Evolutionary conservation across 2,113 vertebrate species (phyloP).

Genomic region (Coturnix japonica): DNA sequence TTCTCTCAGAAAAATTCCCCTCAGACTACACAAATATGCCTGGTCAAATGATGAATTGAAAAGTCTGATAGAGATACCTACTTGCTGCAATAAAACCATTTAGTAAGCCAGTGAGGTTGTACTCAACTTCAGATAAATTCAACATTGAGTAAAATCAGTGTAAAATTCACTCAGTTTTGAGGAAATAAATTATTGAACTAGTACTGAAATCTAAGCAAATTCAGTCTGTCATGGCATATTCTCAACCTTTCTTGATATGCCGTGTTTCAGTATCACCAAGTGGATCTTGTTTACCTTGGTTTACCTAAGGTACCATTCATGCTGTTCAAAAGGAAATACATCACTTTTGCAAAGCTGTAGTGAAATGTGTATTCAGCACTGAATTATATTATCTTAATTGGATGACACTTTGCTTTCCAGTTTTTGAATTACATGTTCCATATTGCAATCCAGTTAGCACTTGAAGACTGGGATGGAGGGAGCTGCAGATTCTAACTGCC

Average conservation of each 20-base stretch:
- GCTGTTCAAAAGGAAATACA: background rate
- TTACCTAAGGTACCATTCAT: background rate
- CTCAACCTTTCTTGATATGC: background rate
- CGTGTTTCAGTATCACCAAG: background rate
- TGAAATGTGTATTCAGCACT: background rate
- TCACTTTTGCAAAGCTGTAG: background rate
- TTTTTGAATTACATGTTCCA: background rate
- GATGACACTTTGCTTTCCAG: background rate
- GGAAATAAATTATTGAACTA: slow-evolving; percentile 20
- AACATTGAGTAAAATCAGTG: background rate
- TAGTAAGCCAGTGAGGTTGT: background rate
- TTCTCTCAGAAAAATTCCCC: slow-evolving; percentile 31
- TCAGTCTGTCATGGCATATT: background rate
- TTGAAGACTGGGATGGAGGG: background rate
- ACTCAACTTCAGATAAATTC: slow-evolving; percentile 13
- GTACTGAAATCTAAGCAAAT: background rate
- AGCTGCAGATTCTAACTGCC: background rate
- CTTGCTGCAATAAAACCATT: background rate
- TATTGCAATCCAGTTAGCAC: background rate
- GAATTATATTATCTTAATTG: background rate
- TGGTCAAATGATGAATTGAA: slow-evolving; percentile 22
- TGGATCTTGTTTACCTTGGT: background rate
- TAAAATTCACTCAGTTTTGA: background rate
- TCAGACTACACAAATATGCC: background rate
- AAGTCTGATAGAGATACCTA: slow-evolving; percentile 8